phyloP scores from a whole-genome alignment of 2,797 vertebrate species.

The Oryzias dopingdopingensis region DNA sequence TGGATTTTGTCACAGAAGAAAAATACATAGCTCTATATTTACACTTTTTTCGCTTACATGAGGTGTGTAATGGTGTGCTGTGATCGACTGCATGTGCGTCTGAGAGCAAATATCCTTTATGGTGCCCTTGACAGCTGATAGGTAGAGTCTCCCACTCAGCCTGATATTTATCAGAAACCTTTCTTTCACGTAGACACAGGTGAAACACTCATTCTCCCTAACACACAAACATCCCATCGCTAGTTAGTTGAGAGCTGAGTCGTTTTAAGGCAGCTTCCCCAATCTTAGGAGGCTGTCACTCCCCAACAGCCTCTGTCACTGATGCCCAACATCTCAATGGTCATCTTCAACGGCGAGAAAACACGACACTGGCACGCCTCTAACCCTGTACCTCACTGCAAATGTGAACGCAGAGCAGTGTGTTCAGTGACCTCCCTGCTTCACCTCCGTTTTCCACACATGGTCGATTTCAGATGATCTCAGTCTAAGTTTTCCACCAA shows the following conservation, averaged over 20 bases:
- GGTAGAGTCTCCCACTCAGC: slow-evolving; percentile 38
- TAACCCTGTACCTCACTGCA: slow-evolving; percentile 53
- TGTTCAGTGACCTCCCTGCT: slow-evolving; percentile 36
- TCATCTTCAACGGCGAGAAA: slow-evolving; percentile 38
- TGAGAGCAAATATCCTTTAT: slow-evolving; percentile 26
- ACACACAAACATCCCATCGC: slow-evolving; percentile 53
- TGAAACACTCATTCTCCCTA: slow-evolving; percentile 23
- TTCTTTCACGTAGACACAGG: slow-evolving; percentile 40
- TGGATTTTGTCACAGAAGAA: slow-evolving; percentile 62
- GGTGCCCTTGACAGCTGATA: slow-evolving; percentile 57
- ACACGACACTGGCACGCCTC: slow-evolving; percentile 41
- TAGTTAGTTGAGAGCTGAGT: slow-evolving; percentile 89
- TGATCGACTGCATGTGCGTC: slow-evolving; percentile 28
- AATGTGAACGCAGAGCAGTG: slow-evolving; percentile 75
- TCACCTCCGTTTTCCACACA: slow-evolving; percentile 21
- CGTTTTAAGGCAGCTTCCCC: slow-evolving; percentile 92
- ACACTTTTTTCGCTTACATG: slow-evolving; percentile 46
- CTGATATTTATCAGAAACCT: slow-evolving; percentile 20
- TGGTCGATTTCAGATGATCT: slow-evolving; percentile 30
- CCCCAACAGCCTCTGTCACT: slow-evolving; percentile 35
- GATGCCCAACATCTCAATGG: slow-evolving; percentile 25
- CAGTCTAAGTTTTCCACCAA: slow-evolving; percentile 15
- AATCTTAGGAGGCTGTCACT: slow-evolving; percentile 48
- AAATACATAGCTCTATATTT: slow-evolving; percentile 55
- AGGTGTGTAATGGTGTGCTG: slow-evolving; percentile 34